Evolutionary conservation across 2,797 vertebrate genomes (phyloP).

Genomic region (Graptemys geographica): DNA sequence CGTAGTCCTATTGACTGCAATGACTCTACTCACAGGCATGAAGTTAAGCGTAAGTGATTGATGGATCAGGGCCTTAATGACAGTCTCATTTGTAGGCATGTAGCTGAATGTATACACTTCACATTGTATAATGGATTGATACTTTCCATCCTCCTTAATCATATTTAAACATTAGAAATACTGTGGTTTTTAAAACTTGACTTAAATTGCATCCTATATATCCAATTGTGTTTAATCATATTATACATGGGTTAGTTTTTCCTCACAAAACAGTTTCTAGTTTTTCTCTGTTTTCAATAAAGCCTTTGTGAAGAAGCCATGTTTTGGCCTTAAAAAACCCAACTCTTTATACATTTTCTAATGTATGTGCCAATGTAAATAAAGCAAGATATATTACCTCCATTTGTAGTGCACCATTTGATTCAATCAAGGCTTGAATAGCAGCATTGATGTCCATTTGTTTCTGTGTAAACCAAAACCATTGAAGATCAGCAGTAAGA

Average conservation of each 20-base stretch:
- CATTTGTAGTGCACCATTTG: constrained; percentile 81
- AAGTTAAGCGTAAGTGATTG: not conserved
- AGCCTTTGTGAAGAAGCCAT: constrained; percentile 49
- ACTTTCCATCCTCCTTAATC: not conserved
- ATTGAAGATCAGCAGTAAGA: constrained; percentile 56
- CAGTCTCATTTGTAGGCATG: not conserved
- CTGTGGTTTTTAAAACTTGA: not conserved
- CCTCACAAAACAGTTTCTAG: constrained; percentile 12
- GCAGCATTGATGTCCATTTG: constrained; percentile 86
- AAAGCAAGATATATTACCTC: constrained; percentile 78
- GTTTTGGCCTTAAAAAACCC: constrained; percentile 5
- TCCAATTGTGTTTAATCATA: constrained; percentile 34
- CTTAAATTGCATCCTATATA: constrained; percentile 17
- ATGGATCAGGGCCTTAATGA: not conserved
- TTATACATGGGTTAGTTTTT: constrained; percentile 19
- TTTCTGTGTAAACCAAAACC: constrained; percentile 83
- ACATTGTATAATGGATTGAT: not conserved
- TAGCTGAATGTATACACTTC: not conserved
- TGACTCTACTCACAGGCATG: not conserved
- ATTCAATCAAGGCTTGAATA: constrained; percentile 85
- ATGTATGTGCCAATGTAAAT: constrained; percentile 45
- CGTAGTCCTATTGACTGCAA: not conserved
- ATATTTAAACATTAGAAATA: constrained; percentile 1
- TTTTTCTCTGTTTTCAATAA: constrained; percentile 50
- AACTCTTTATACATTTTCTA: constrained; percentile 33